Evolutionary conservation across 53 echinoderm and acorn worm species (phyloP), one percentile per base, ranked within the genome.

Genomic region (Paracentrotus lividus): DNA sequence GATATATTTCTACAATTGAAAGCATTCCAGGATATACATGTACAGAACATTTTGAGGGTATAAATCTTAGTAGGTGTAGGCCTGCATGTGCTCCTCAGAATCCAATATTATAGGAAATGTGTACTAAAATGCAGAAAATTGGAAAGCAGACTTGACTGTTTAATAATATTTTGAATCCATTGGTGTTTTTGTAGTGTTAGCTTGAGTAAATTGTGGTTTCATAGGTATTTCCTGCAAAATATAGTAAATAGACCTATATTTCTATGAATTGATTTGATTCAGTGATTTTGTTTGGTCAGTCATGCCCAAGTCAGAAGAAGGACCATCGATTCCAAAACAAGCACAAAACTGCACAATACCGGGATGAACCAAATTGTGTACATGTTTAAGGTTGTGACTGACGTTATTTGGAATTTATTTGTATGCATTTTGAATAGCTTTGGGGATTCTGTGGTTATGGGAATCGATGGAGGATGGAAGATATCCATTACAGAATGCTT

Each of bases 361-460:
- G n/a, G n/a, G n/a, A n/a, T n/a, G n/a, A n/a, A n/a, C n/a, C n/a
- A n/a, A n/a, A n/a, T n/a, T n/a, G n/a, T n/a, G n/a, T n/a, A n/a
- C n/a, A n/a, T n/a, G n/a, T n/a, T n/a, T n/a, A n/a, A n/a, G n/a
- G n/a, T n/a, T n/a, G n/a, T n/a, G n/a, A n/a, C n/a, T n/a, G n/a
- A n/a, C n/a, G n/a, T n/a, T n/a, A n/a, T n/a, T n/a, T 81, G 81
- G 81, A 45, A 81, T 81, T 47, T 81, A 27, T 44, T 81, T 81
- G 72, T 38, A 72, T 72, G 64, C 36, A 16, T 72, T 81, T 8
- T 47, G 47, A 45, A 81, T 81, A 81, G 81, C 81, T 81, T 38
- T 45, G 26, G n/a, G 81, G 26, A 23, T 78, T 6, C n/a, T 78
- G 81, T 45, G 49, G 49, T 81, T 81, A 47, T 26, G n/a, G 47